Evolutionary conservation across 2,797 vertebrate species (phyloP).

Genomic region (Calcarius lapponicus): DNA sequence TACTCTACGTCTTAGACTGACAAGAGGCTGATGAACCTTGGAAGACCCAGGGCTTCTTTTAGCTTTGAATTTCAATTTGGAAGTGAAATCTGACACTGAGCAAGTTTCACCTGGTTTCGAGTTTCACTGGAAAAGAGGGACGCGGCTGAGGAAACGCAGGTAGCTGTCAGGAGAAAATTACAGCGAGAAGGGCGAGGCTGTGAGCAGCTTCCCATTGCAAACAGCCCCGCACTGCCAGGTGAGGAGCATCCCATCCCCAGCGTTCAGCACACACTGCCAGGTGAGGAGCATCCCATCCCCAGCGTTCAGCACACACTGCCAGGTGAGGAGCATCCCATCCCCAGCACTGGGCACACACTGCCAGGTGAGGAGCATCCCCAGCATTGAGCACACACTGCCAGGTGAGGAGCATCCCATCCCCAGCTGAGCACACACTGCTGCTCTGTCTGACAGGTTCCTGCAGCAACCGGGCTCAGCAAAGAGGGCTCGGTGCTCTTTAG

Average conservation of each 20-base stretch:
- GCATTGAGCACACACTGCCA: fast-evolving
- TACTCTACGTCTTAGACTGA: not conserved
- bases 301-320: fast-evolving
- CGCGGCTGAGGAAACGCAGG: not conserved
- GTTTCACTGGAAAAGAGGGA: not conserved
- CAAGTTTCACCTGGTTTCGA: constrained; percentile 43
- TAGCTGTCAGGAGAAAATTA: not conserved
- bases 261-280: too few relatives aligned
- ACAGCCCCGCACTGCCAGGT: not conserved
- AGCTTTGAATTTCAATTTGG: constrained; percentile 41
- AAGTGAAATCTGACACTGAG: constrained; percentile 2
- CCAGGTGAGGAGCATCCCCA: not conserved
- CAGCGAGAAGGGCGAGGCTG: fast-evolving
- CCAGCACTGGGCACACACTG: fast-evolving
- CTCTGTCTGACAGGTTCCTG: not conserved
- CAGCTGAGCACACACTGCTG: fast-evolving
- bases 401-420: too few relatives aligned
- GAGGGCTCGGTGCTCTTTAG: not conserved
- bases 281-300: too few relatives aligned
- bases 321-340: too few relatives aligned
- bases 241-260: not conserved
- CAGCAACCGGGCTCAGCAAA: not conserved
- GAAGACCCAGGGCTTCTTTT: not conserved
- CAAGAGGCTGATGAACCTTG: constrained; percentile 30
- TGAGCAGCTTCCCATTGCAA: not conserved